These are phyloP conservation scores for Dicroscelio sp. DNA, from an alignment of 2,888 invertebrate species.

Conservation along the genomic window DNA sequence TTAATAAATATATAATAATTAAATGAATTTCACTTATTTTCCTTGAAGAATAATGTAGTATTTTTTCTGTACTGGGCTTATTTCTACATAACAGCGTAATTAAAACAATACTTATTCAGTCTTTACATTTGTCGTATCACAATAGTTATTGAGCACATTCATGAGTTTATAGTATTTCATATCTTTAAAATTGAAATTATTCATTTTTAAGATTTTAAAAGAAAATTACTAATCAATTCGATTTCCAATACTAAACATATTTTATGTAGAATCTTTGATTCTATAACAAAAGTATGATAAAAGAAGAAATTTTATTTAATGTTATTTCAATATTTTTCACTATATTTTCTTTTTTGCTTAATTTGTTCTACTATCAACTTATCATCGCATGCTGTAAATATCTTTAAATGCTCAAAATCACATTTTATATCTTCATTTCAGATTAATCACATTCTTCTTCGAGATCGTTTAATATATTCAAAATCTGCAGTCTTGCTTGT, in stretches of 20 bases:
- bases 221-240: not conserved
- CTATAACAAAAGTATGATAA: not conserved
- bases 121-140: not conserved
- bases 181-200: not conserved
- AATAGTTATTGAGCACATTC: not conserved
- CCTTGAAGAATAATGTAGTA: not conserved
- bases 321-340: no score
- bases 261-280: not conserved
- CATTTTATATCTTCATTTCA: no score
- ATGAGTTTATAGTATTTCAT: not conserved
- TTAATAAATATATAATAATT: not conserved
- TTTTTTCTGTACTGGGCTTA: not conserved
- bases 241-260: not conserved
- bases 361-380: no score
- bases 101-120: not conserved
- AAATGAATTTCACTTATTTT: not conserved
- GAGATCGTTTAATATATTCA: not conserved
- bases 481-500: not conserved
- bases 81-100: not conserved
- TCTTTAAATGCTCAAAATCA: no score
- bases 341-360: no score
- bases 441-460: not conserved
- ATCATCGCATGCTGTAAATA: no score
- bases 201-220: not conserved
- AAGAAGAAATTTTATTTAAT: not conserved